Evolutionary conservation across 2,888 invertebrate species (phyloP).

Genomic region (Hirtodrosophila histrioides): DNA sequence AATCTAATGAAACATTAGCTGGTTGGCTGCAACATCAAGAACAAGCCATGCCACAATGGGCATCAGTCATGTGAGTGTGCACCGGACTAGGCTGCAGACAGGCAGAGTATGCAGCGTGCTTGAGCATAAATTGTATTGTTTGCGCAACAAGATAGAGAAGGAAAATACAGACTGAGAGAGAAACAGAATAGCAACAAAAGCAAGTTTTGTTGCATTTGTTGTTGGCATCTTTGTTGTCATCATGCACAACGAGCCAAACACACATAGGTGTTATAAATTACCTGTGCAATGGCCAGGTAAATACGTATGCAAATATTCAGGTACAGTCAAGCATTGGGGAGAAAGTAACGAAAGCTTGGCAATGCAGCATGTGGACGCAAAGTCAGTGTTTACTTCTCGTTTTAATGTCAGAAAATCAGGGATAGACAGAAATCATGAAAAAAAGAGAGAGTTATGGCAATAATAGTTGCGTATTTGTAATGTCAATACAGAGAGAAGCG

Average conservation of each 20-base stretch:
- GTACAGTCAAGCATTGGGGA: conserved; percentile 12
- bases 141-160: conserved; percentile 22
- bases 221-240: conserved; percentile 29
- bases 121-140: conserved; percentile 58
- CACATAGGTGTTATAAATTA: conserved; percentile 36
- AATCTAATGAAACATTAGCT: conserved; percentile 66
- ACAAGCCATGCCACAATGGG: conserved; percentile 22
- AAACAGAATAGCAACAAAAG: conserved; percentile 11
- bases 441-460: conserved; percentile 20
- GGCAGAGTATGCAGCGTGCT: conserved; percentile 27
- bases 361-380: conserved; percentile 8
- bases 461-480: conserved; percentile 2
- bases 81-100: conserved; percentile 11
- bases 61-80: conserved; percentile 28
- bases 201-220: conserved; percentile 23
- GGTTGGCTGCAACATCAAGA: conserved; percentile 34
- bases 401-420: conserved; percentile 6
- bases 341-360: not conserved
- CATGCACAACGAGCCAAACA: conserved; percentile 12
- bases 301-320: conserved; percentile 25
- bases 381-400: conserved; percentile 16
- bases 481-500: no score
- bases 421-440: not conserved
- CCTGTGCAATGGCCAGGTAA: conserved; percentile 25
- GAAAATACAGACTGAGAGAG: not conserved